Base-by-base conservation (phyloP, 2,113 vertebrate genomes). In the Aldabrachelys gigantea region DNA sequence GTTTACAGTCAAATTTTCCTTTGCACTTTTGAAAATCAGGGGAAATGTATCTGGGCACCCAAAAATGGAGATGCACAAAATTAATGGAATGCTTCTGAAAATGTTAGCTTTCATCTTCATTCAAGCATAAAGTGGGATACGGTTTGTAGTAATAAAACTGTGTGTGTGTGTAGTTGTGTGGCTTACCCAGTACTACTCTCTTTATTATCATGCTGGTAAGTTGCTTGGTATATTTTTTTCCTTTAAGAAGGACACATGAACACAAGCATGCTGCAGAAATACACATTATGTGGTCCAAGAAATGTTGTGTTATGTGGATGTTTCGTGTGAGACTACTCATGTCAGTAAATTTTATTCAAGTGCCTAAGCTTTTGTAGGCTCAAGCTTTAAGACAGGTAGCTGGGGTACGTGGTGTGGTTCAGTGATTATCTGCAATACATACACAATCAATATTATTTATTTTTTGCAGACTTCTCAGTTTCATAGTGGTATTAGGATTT, bases 401-500 rank as follows among this genome's bases (percentile, higher is more conserved):
- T 47, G 25, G 86, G 81, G 24, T 92, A 0, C 8, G 25, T 92
- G 31, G 31, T 84, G 92, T 95, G 27, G 56, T 2, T 91, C 87
- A 84, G 56, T 80, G 54, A 22, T 62, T 89, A 84, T 87, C 57
- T 85, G 35, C 22, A 31, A 59, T 59, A 75, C 91, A 29, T 92
- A 93, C 47, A 88, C 8, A 88, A 92, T 79, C 53, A 17, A 31
- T 92, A 0, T 96, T 98, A 1, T 93, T 90, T 96, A 92, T 95
- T 88, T 97, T 96, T 97, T 95, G 82, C 97, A 99, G 98, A 88
- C 95, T 98, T 92, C 97, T 98, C 91, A 95, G 97, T 90, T 96
- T 97, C 85, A 89, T 98, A 50, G 94, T 99, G 94, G 95, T 99
- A 96, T 94, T 99, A 87, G 98, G 98, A 96, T 96, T 98, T 91